These are phyloP conservation scores for Cololabis saira DNA, from an alignment of 2,113 vertebrate genomes.

Conservation along the genomic window DNA sequence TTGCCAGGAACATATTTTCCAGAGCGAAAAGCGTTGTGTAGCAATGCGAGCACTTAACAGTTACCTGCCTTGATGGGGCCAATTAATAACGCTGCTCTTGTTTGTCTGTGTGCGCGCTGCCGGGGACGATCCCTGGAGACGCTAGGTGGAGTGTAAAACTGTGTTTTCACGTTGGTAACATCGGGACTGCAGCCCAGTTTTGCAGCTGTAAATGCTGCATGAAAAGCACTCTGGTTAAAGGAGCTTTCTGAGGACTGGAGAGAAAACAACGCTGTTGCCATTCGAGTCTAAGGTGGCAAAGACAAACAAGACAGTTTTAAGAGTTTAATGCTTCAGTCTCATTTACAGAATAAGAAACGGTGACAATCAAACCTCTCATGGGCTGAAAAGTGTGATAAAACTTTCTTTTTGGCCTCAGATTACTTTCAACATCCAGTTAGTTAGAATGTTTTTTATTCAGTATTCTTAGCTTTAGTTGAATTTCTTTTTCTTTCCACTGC, in stretches of 20 bases:
- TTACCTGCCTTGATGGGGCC: conserved; percentile 22
- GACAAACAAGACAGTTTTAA: conserved; percentile 11
- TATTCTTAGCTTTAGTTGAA: too few relatives aligned
- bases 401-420: too few relatives aligned
- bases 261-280: conserved; percentile 38
- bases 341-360: not conserved
- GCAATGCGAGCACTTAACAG: conserved; percentile 17
- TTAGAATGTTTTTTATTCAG: too few relatives aligned
- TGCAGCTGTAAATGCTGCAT: conserved; percentile 74
- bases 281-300: too few relatives aligned
- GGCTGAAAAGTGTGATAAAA: too few relatives aligned
- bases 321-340: not conserved
- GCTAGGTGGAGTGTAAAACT: conserved; percentile 48
- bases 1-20: conserved; percentile 19
- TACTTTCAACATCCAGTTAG: too few relatives aligned
- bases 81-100: conserved; percentile 22
- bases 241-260: conserved; percentile 37
- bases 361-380: not conserved
- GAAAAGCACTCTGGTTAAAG: conserved; percentile 60
- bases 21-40: conserved; percentile 9
- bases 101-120: conserved; percentile 23
- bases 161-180: conserved; percentile 34
- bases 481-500: too few relatives aligned
- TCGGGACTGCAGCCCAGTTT: conserved; percentile 63
- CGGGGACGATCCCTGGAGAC: conserved; percentile 42